Percentiles rank a stretch among this genome's conserved stretches.
These are phyloP conservation scores for Pandion haliaetus DNA, from an alignment of 2,113 vertebrate species.

Conservation along the genomic window DNA sequence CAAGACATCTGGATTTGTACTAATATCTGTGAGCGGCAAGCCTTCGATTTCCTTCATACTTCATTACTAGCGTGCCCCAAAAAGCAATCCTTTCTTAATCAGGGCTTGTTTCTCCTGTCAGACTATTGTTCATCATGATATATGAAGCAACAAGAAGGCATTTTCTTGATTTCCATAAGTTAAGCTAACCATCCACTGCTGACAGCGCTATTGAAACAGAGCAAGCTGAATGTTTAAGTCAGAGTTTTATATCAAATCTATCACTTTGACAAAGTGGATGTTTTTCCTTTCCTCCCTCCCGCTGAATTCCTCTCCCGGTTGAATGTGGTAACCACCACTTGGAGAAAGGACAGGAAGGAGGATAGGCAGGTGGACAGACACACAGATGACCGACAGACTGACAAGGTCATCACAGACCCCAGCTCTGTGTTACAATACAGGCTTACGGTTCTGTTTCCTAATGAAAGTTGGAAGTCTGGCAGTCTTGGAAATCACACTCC, in stretches of 20 bases:
- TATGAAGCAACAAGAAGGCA: constrained; percentile 2
- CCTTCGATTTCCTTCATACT: constrained; percentile 58
- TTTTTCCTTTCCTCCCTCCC: neutral
- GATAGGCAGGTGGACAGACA: neutral
- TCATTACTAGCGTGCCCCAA: constrained; percentile 18
- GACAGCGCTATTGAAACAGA: constrained; percentile 50
- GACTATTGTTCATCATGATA: constrained; percentile 20
- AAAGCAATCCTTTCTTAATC: constrained; percentile 55
- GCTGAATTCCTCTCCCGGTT: neutral
- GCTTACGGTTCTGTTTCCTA: neutral
- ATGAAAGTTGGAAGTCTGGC: neutral
- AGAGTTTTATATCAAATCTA: neutral
- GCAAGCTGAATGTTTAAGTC: constrained; percentile 1
- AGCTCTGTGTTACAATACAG: neutral
- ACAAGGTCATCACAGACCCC: accelerated
- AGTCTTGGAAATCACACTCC: accelerated
- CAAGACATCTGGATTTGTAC: constrained; percentile 44
- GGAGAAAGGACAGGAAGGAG: neutral
- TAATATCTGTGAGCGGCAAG: constrained; percentile 58
- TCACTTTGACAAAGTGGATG: constrained; percentile 8
- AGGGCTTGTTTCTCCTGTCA: constrained; percentile 36
- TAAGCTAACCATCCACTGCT: constrained; percentile 5
- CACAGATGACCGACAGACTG: neutral
- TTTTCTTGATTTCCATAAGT: constrained; percentile 35
- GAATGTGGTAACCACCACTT: neutral